Conservation (phyloP, 1,140 invertebrate species). For the Panulirus ornatus region DNA sequence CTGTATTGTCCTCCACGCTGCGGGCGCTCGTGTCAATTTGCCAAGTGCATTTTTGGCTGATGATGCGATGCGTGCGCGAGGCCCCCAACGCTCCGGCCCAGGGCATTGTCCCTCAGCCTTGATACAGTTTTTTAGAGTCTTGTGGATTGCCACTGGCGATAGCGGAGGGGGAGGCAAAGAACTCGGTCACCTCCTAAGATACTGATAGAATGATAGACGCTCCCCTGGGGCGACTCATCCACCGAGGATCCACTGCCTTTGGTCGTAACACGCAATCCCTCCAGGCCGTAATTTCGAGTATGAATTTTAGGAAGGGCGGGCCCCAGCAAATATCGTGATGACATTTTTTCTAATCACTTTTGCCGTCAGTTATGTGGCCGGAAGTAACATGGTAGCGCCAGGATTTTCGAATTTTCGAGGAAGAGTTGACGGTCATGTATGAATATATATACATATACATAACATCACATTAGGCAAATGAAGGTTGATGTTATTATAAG, state of each 20-base stretch:
- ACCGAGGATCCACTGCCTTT: not conserved
- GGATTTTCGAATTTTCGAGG: too few relatives aligned
- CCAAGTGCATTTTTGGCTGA: conserved; percentile 59
- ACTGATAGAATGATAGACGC: conserved; percentile 12
- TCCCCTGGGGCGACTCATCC: not conserved
- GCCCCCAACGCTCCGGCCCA: not conserved
- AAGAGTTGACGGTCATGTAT: too few relatives aligned
- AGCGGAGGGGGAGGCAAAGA: not conserved
- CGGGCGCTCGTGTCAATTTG: conserved; percentile 48
- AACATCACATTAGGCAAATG: too few relatives aligned
- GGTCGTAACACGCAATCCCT: not conserved
- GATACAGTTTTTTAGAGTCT: conserved; percentile 11
- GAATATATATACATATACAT: too few relatives aligned
- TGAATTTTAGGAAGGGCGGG: conserved; percentile 45
- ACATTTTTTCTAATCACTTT: conserved; percentile 47
- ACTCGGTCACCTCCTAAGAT: not conserved
- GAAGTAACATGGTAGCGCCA: not conserved
- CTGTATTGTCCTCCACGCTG: not conserved
- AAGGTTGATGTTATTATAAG: too few relatives aligned
- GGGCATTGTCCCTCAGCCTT: conserved; percentile 33
- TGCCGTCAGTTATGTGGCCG: conserved; percentile 15
- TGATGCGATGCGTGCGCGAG: conserved; percentile 12
- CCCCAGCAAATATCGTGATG: conserved; percentile 31
- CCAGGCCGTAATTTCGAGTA: conserved; percentile 49
- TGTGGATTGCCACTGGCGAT: not conserved